These are phyloP conservation scores for Notoglanidium macrostoma DNA, from an alignment of 2,797 vertebrate genomes.

Conservation along the genomic window DNA sequence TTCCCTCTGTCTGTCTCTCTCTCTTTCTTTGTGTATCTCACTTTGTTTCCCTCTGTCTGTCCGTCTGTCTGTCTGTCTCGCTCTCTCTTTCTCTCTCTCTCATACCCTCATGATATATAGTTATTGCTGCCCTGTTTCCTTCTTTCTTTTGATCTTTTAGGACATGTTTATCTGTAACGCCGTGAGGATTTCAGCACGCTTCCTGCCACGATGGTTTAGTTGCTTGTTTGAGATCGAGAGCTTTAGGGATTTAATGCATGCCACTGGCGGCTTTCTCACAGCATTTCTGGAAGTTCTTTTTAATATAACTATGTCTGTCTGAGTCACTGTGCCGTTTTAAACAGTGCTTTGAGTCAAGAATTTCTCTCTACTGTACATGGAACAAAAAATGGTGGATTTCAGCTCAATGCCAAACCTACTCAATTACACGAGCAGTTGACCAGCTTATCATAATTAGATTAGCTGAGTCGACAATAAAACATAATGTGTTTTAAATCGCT, in stretches of 20 bases:
- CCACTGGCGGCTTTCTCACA: constrained; percentile 30
- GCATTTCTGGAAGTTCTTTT: constrained; percentile 22
- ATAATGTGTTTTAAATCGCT: not conserved
- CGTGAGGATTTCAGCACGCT: constrained; percentile 23
- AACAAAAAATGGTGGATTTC: not conserved
- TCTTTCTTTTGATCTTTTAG: constrained; percentile 45
- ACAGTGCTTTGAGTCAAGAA: not conserved
- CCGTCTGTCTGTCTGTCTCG: not conserved
- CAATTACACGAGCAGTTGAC: constrained; percentile 12
- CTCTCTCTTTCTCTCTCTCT: constrained; percentile 19
- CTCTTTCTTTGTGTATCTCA: not conserved
- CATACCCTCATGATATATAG: constrained; percentile 24
- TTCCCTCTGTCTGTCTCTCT: not conserved
- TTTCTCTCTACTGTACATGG: not conserved
- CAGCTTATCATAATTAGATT: constrained; percentile 27
- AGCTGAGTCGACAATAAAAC: constrained; percentile 20
- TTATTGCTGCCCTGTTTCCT: not conserved
- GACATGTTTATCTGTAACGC: constrained; percentile 35
- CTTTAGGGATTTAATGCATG: constrained; percentile 29
- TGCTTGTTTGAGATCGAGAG: constrained; percentile 33
- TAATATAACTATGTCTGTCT: constrained; percentile 5
- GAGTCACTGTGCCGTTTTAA: constrained; percentile 26
- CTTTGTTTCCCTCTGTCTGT: not conserved
- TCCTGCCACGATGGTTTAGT: constrained; percentile 39
- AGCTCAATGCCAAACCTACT: not conserved